Percentiles rank a stretch among this genome's conserved stretches.
Evolutionary conservation across 2,888 invertebrate species (phyloP).

Genomic region (Ormyrus labotus): DNA sequence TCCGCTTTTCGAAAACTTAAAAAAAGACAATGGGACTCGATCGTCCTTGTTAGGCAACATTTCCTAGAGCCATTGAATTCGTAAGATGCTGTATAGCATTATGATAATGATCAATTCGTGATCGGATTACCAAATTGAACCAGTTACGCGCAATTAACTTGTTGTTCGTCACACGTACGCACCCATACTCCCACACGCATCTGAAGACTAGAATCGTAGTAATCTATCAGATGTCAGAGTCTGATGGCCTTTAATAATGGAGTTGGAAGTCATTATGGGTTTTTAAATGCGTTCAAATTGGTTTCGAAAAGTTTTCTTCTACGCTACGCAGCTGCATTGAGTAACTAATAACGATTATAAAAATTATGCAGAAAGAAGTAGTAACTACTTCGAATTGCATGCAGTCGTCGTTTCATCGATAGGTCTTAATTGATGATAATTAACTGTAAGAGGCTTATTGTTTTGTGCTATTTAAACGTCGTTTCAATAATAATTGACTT

Average conservation of each 20-base stretch:
- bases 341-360: background rate
- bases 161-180: slow-evolving; percentile 39
- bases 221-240: slow-evolving; percentile 36
- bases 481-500: slow-evolving; percentile 6
- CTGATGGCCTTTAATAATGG: slow-evolving; percentile 42
- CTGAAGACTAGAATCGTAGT: slow-evolving; percentile 31
- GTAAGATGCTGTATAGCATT: slow-evolving; percentile 31
- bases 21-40: slow-evolving; percentile 2
- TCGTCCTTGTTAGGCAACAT: slow-evolving; percentile 30
- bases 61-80: slow-evolving; percentile 21
- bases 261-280: slow-evolving; percentile 18
- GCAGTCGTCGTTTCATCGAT: slow-evolving; percentile 38
- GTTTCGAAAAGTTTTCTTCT: slow-evolving; percentile 27
- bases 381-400: slow-evolving; percentile 20
- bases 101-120: slow-evolving; percentile 53
- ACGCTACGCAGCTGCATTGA: background rate
- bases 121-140: slow-evolving; percentile 54
- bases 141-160: slow-evolving; percentile 54
- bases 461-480: slow-evolving; percentile 24
- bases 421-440: slow-evolving; percentile 43
- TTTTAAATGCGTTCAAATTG: slow-evolving; percentile 8
- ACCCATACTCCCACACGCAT: slow-evolving; percentile 12
- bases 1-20: background rate
- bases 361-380: slow-evolving; percentile 1
- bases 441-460: slow-evolving; percentile 16